phyloP scores from a whole-genome alignment of 2,113 vertebrate genomes.

The Copsychus sechellarum region DNA sequence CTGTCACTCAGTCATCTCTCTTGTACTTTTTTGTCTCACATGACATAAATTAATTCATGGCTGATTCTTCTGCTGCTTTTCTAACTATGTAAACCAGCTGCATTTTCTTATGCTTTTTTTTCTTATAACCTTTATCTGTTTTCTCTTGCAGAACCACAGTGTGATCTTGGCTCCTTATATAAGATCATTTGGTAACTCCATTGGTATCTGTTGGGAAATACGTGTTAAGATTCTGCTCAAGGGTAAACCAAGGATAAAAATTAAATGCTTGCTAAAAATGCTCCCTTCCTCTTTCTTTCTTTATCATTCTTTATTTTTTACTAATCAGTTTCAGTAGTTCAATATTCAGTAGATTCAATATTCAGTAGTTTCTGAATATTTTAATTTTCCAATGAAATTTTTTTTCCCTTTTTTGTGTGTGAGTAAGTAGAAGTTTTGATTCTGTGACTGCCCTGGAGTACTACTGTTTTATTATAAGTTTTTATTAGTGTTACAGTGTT shows the following conservation, averaged over 20 bases:
- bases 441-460: not conserved
- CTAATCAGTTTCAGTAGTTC: too few species aligned
- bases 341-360: too few species aligned
- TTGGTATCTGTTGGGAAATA: not conserved
- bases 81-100: not conserved
- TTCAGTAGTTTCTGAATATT: not conserved
- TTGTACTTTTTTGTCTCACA: not conserved
- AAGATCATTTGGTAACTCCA: not conserved
- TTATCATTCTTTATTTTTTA: not conserved
- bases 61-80: not conserved
- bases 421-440: not conserved
- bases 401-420: not conserved
- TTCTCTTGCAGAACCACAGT: not conserved
- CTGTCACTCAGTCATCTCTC: not conserved
- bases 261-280: not conserved
- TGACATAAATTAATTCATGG: not conserved
- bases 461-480: not conserved
- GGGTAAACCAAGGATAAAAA: not conserved
- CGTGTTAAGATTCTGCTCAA: not conserved
- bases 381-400: not conserved
- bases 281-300: not conserved
- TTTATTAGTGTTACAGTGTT: not conserved
- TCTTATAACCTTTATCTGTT: not conserved
- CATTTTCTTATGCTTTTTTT: not conserved
- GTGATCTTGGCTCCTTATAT: not conserved